These are phyloP conservation scores for Gymnoscopelus microlampas DNA, from an alignment of 2,797 vertebrate genomes.

Conservation along the genomic window DNA sequence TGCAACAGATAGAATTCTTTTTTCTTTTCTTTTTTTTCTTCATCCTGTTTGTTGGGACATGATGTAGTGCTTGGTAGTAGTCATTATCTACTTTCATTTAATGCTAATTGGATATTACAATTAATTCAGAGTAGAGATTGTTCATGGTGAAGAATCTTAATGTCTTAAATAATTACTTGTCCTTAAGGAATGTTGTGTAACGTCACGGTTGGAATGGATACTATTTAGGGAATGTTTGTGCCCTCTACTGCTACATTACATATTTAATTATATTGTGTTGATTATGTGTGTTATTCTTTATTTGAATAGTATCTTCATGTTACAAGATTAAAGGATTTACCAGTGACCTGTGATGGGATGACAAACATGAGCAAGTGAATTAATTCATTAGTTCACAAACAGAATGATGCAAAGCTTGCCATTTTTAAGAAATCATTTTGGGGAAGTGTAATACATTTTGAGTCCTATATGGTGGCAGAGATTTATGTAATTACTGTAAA, in stretches of 20 bases:
- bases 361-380: slow-evolving; percentile 25
- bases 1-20: slow-evolving; percentile 53
- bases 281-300: slow-evolving; percentile 27
- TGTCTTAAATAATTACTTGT: neutral
- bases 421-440: slow-evolving; percentile 27
- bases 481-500: slow-evolving; percentile 13
- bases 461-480: too few relatives aligned
- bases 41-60: neutral
- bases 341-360: slow-evolving; percentile 29
- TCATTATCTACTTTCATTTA: slow-evolving; percentile 66
- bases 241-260: slow-evolving; percentile 24
- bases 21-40: neutral
- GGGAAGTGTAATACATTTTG: neutral
- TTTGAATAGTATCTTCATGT: slow-evolving; percentile 47
- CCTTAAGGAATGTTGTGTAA: neutral
- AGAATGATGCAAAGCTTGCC: slow-evolving; percentile 57
- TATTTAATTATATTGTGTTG: slow-evolving; percentile 21
- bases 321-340: slow-evolving; percentile 37
- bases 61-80: slow-evolving; percentile 12
- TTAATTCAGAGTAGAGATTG: slow-evolving; percentile 85
- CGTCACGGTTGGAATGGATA: neutral
- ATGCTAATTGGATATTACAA: slow-evolving; percentile 81
- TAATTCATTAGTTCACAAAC: slow-evolving; percentile 41
- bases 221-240: neutral
- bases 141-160: slow-evolving; percentile 48